Evolutionary conservation across 2,113 vertebrate species (phyloP), one percentile per base, ranked within the genome.

Genomic region (Paraplagusia blochii): DNA sequence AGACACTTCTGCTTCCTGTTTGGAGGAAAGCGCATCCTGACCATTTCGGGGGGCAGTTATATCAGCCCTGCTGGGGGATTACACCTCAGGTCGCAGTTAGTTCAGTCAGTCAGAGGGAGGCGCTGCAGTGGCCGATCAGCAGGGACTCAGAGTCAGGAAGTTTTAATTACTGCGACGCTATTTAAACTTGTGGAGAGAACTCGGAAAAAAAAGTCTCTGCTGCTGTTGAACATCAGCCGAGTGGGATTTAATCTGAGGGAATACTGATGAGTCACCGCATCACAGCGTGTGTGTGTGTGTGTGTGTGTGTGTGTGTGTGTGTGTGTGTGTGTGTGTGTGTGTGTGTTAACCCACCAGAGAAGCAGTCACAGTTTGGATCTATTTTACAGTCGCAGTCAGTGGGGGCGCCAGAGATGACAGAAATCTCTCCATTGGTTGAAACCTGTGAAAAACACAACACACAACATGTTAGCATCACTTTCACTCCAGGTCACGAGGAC

Each of bases 341-440:
- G 15, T 29, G 44, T 63, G 9, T 55, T 73, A 64, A 75, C 89
- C 85, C 71, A 98, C 96, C 96, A 66, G 96, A 95, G 84, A 98
- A 99, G 69, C 97, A 98, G 85, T 98, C 95, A 80, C 96, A 98
- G 86, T 96, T 96, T 70, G 96, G 95, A 79, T 99, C 96, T 79
- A 98, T 98, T 90, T 98, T 98, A 84, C 97, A 99, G 91, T 99
- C 97, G 44, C 97, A 99, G 65, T 98, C 96, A 0, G 94, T 95
- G 0, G 94, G 93, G 2, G 93, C 92, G 58, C 97, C 97, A 1
- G 93, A 94, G 5, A 99, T 88, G 22, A 97, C 38, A 1, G 94
- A 94, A 60, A 98, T 97, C 80, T 98, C 95, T 0, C 97, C 97
- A 0, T 98, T 98, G 87, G 94, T 95, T 14, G 94, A 95, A 81